Percentiles rank a stretch among this genome's conserved stretches.
Evolutionary conservation across 2,888 invertebrate genomes (phyloP).

Genomic region (Microchrysa polita): DNA sequence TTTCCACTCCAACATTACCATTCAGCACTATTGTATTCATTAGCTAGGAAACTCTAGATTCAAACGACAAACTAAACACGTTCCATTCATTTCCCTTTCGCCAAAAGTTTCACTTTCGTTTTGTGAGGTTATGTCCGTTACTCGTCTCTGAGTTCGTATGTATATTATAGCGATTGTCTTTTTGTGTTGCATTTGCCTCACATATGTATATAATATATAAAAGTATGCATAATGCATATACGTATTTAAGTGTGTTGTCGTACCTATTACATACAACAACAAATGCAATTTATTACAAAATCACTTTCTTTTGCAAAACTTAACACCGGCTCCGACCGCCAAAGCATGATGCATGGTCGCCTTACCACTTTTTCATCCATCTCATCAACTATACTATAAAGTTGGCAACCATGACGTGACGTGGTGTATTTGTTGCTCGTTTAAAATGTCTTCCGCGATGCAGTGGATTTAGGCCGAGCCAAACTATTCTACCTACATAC

Average conservation of each 20-base stretch:
- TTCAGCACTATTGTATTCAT: too few species aligned
- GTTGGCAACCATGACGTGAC: conserved; percentile 4
- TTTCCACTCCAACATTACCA: too few species aligned
- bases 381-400: neutral
- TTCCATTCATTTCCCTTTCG: conserved; percentile 22
- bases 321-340: neutral
- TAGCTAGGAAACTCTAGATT: too few species aligned
- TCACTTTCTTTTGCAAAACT: conserved; percentile 35
- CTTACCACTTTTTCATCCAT: neutral
- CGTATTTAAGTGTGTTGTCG: too few species aligned
- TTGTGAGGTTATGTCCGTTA: conserved; percentile 28
- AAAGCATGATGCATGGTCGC: neutral
- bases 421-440: conserved; percentile 3
- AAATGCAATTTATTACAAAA: conserved; percentile 3
- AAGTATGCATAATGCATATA: too few species aligned
- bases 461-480: conserved; percentile 31
- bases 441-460: conserved; percentile 27
- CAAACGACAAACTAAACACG: too few species aligned
- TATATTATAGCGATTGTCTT: too few species aligned
- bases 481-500: too few species aligned
- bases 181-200: too few species aligned
- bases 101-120: conserved; percentile 33
- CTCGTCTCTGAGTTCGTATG: neutral
- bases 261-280: neutral
- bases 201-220: too few species aligned